Percentiles rank a stretch among this genome's conserved stretches.
These are phyloP conservation scores for Menidia menidia DNA, from an alignment of 2,797 vertebrate genomes.

Conservation along the genomic window DNA sequence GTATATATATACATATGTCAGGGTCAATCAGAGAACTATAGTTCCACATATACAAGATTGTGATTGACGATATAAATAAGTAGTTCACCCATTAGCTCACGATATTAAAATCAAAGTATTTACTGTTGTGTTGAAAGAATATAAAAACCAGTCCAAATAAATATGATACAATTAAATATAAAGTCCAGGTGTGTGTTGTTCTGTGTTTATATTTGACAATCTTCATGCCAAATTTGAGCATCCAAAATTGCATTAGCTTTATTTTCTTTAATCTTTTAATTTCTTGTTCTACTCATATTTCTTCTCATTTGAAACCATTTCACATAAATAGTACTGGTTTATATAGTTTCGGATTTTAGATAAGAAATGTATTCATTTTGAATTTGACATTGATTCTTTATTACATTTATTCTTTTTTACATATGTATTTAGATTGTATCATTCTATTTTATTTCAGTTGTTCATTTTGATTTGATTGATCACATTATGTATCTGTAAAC, in stretches of 20 bases:
- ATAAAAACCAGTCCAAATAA: too few species aligned
- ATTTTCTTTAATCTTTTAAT: neutral
- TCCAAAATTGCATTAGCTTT: neutral
- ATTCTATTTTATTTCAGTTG: too few species aligned
- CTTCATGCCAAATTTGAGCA: neutral
- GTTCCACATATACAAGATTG: slow-evolving; percentile 4
- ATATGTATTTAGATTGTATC: too few species aligned
- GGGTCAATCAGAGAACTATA: slow-evolving; percentile 6
- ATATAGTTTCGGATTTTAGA: too few species aligned
- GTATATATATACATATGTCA: too few species aligned
- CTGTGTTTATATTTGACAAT: neutral
- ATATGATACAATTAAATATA: too few species aligned
- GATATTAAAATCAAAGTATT: neutral
- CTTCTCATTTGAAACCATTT: neutral
- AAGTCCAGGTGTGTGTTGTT: too few species aligned
- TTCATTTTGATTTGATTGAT: too few species aligned
- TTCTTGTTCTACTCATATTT: neutral
- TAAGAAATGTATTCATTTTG: too few species aligned
- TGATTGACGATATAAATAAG: slow-evolving; percentile 11
- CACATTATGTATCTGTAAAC: too few species aligned
- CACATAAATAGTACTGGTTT: neutral
- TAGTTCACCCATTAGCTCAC: neutral
- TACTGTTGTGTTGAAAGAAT: neutral
- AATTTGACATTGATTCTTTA: too few species aligned
- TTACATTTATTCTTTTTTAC: too few species aligned